Conservation (phyloP, 2,888 invertebrate genomes). For the Hemithea aestivaria region DNA sequence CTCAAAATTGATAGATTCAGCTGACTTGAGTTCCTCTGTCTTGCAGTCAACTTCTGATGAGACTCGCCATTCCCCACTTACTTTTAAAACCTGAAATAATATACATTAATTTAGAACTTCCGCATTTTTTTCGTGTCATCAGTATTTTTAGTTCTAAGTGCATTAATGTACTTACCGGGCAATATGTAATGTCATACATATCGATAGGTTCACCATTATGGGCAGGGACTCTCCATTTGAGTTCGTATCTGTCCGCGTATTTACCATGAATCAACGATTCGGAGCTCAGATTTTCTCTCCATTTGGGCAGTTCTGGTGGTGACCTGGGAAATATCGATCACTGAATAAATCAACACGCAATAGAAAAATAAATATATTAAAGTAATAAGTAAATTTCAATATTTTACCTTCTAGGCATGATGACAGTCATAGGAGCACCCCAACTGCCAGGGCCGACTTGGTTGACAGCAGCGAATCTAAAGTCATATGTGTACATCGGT, state of each 20-base stretch:
- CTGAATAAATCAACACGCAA: neutral
- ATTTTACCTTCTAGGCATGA: conserved; percentile 85
- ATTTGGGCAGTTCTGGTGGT: conserved; percentile 83
- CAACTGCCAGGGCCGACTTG: conserved; percentile 89
- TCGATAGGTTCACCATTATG: conserved; percentile 95
- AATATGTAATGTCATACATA: conserved; percentile 88
- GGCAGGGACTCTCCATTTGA: conserved; percentile 91
- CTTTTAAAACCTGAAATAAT: conserved; percentile 81
- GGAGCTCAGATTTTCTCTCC: conserved; percentile 64
- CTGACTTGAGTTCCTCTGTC: conserved; percentile 80
- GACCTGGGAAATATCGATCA: conserved; percentile 73
- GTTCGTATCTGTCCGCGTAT: conserved; percentile 88
- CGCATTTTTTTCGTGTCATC: too few species aligned
- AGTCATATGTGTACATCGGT: conserved; percentile 88
- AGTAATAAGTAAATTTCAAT: too few species aligned
- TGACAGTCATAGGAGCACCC: conserved; percentile 81
- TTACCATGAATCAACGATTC: conserved; percentile 69
- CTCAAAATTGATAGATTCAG: conserved; percentile 82
- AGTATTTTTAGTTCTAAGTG: too few species aligned
- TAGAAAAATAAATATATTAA: neutral
- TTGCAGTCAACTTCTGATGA: conserved; percentile 77
- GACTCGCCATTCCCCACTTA: conserved; percentile 83
- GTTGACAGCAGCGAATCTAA: conserved; percentile 91
- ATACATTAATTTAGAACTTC: too few species aligned
- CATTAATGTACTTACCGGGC: conserved; percentile 80